Percentiles rank a stretch among this genome's conserved stretches.
Evolutionary conservation across 2,797 vertebrate species (phyloP).

Genomic region (Podarcis lilfordi): DNA sequence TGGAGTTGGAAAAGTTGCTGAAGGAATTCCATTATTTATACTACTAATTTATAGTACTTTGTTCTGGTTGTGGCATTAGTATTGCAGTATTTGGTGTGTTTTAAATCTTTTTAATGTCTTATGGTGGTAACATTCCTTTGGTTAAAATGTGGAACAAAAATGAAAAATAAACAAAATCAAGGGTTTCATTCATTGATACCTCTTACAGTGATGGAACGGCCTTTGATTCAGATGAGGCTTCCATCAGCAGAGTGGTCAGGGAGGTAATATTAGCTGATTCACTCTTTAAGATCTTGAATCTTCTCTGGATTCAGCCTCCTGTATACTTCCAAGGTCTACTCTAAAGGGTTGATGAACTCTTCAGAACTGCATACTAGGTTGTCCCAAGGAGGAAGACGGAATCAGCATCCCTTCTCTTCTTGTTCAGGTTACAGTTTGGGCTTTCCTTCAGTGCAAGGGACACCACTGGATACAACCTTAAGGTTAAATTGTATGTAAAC

Average conservation of each 20-base stretch:
- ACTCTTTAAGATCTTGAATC: too few species aligned
- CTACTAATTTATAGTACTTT: constrained; percentile 13
- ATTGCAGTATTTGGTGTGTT: neutral
- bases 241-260: too few species aligned
- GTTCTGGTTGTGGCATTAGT: neutral
- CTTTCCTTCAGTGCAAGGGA: too few species aligned
- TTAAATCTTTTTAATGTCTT: neutral
- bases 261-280: too few species aligned
- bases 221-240: too few species aligned
- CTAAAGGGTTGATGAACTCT: too few species aligned
- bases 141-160: neutral
- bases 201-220: too few species aligned
- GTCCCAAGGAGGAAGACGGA: neutral
- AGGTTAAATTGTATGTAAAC: neutral
- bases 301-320: too few species aligned
- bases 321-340: too few species aligned
- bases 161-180: neutral
- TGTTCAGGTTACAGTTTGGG: neutral
- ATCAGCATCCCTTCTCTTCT: neutral
- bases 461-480: too few species aligned
- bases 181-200: neutral
- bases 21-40: neutral
- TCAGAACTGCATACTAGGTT: too few species aligned
- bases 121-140: neutral
- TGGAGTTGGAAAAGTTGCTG: neutral